phyloP scores from a whole-genome alignment of 1,140 invertebrate species.

The Rhyzopertha dominica region DNA sequence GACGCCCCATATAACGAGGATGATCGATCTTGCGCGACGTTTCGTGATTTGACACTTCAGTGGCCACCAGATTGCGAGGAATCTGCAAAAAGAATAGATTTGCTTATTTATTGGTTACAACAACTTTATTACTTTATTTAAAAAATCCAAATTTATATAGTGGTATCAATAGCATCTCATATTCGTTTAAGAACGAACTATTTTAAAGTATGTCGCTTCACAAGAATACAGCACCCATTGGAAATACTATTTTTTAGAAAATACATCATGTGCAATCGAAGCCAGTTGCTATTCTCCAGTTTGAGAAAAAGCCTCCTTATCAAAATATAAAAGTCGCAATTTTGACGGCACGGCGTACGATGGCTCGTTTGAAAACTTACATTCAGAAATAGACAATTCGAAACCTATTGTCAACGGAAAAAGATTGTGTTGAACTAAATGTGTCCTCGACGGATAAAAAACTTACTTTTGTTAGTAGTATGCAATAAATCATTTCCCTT shows the following conservation, averaged over 20 bases:
- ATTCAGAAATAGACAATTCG: no score
- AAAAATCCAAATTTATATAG: neutral
- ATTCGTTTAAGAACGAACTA: conserved; percentile 3
- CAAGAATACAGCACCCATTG: neutral
- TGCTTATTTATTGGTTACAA: neutral
- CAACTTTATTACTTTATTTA: neutral
- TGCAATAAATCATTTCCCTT: no score
- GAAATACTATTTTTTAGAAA: neutral
- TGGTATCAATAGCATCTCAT: neutral
- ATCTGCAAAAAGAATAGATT: conserved; percentile 64
- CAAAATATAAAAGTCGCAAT: no score
- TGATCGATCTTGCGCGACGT: conserved; percentile 75
- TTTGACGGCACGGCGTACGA: no score
- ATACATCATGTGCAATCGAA: neutral
- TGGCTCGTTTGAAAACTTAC: no score
- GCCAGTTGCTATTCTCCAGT: no score
- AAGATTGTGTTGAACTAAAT: no score
- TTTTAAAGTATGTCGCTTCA: neutral
- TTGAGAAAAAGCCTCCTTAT: no score
- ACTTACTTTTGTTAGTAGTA: no score
- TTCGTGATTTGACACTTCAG: conserved; percentile 88
- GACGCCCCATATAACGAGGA: conserved; percentile 86
- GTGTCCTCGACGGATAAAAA: no score
- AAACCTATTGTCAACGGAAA: no score
- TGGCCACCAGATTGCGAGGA: conserved; percentile 92